Conservation (phyloP, 1,140 invertebrate species). For the Scylla paramamosain region DNA sequence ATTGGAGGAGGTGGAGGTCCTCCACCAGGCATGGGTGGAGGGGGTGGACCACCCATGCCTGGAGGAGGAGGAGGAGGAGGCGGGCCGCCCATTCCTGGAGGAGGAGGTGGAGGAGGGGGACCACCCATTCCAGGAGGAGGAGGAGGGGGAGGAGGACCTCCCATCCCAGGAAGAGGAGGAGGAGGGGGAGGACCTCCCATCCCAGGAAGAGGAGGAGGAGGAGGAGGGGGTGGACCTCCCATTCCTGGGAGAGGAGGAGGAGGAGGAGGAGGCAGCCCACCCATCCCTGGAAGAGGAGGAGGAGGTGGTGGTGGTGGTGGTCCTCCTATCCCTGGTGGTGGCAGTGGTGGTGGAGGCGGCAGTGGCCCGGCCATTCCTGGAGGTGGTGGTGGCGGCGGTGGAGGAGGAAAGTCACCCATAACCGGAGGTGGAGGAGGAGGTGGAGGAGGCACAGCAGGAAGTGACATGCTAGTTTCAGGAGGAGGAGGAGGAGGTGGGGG, state of each 20-base stretch:
- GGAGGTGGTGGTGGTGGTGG: conserved; percentile 76
- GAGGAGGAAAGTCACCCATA: conserved; percentile 44
- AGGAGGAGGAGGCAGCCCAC: conserved; percentile 78
- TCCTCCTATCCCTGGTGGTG: conserved; percentile 69
- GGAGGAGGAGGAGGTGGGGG: conserved; percentile 50
- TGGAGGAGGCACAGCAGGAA: conserved; percentile 77
- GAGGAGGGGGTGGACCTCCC: conserved; percentile 75
- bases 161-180: conserved; percentile 78
- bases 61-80: conserved; percentile 79
- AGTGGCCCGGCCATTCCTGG: conserved; percentile 58
- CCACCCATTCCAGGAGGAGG: conserved; percentile 66
- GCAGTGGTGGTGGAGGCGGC: conserved; percentile 78
- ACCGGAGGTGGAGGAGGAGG: conserved; percentile 72
- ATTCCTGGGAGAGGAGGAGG: conserved; percentile 78
- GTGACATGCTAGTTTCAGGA: conserved; percentile 64
- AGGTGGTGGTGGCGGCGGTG: conserved; percentile 77
- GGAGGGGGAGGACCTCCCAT: conserved; percentile 79
- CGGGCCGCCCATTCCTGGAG: conserved; percentile 61
- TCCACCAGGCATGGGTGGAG: conserved; percentile 78
- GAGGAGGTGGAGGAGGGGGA: conserved; percentile 75
- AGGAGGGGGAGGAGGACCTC: conserved; percentile 78
- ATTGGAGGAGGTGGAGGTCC: conserved; percentile 74
- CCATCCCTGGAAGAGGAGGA: conserved; percentile 71
- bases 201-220: conserved; percentile 72
- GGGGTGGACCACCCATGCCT: conserved; percentile 73